A percentile compares a stretch with the other conserved stretches of the same genome.
Conservation (phyloP, 1,140 invertebrate species). For the Drosophila pallidifrons region DNA sequence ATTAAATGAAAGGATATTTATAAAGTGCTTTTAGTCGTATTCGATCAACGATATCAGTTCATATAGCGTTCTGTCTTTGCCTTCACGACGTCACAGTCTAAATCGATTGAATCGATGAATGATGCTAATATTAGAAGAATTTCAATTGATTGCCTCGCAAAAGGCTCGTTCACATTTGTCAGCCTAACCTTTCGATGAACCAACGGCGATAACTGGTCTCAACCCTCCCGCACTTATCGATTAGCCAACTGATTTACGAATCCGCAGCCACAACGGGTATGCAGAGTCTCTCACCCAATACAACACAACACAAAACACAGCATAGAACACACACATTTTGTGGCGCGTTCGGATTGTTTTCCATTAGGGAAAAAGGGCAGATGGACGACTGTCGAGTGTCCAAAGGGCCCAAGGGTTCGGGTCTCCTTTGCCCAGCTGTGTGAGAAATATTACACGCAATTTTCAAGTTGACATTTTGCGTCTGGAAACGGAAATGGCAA, state of each 20-base stretch:
- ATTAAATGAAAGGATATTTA: no score
- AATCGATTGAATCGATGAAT: constrained; percentile 6
- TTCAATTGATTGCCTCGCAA: constrained; percentile 10
- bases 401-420: neutral
- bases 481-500: constrained; percentile 50
- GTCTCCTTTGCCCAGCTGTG: neutral
- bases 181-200: constrained; percentile 19
- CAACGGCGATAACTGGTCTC: neutral
- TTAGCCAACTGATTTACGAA: constrained; percentile 15
- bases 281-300: neutral
- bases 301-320: neutral
- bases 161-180: constrained; percentile 13
- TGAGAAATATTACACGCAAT: constrained; percentile 66
- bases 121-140: constrained; percentile 18
- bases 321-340: constrained; percentile 9
- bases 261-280: neutral
- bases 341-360: constrained; percentile 61
- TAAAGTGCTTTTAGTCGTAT: no score
- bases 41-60: neutral
- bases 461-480: constrained; percentile 48
- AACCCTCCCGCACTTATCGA: constrained; percentile 10
- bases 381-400: constrained; percentile 14
- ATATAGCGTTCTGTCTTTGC: neutral
- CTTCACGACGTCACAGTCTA: neutral
- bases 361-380: constrained; percentile 50